phyloP scores from a whole-genome alignment of 2,888 invertebrate species.

The Tolmerus cingulatus region DNA sequence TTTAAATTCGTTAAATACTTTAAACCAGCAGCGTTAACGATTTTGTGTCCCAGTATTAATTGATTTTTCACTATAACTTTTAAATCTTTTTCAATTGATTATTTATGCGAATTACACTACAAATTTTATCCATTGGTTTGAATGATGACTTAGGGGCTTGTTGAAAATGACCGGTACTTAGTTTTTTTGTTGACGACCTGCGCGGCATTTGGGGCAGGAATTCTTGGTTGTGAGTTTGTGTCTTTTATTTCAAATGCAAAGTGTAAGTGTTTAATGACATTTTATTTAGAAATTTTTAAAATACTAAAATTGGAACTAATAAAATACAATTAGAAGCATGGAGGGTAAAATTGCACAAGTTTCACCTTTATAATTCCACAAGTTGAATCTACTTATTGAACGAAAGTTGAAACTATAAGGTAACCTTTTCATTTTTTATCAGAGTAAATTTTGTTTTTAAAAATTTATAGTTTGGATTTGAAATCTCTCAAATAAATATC shows the following conservation, averaged over 20 bases:
- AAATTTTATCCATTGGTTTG: neutral
- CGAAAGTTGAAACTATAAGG: too few relatives aligned
- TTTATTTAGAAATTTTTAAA: neutral
- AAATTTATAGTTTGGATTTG: too few relatives aligned
- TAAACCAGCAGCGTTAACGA: too few relatives aligned
- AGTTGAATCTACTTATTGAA: too few relatives aligned
- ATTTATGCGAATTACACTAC: neutral
- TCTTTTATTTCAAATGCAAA: neutral
- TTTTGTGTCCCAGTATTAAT: too few relatives aligned
- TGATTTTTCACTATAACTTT: neutral
- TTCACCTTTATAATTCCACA: too few relatives aligned
- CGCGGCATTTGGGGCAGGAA: too few relatives aligned
- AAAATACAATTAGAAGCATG: neutral
- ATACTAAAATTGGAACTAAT: neutral
- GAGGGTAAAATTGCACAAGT: too few relatives aligned
- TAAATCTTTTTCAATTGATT: neutral
- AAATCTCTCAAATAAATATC: too few relatives aligned
- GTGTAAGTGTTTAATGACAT: neutral
- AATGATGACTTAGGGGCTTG: neutral
- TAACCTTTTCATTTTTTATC: too few relatives aligned
- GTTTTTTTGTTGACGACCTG: neutral
- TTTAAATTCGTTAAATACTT: neutral
- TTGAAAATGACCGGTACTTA: neutral
- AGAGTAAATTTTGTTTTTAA: too few relatives aligned
- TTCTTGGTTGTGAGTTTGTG: neutral